Conservation (phyloP, 2,888 invertebrate species). For the Ptilodon capucinus region DNA sequence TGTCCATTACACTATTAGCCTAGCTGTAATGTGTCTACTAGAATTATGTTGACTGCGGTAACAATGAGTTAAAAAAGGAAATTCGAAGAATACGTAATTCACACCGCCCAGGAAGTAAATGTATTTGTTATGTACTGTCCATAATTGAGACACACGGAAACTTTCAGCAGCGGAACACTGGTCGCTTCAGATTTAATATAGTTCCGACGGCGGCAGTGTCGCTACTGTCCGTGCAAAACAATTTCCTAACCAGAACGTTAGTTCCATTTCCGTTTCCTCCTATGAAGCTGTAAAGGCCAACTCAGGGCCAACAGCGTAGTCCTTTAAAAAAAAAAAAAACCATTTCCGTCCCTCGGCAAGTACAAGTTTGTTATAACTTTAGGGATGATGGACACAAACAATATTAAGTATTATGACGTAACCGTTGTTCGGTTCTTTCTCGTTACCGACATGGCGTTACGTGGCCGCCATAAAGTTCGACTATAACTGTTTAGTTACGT, state of each 20-base stretch:
- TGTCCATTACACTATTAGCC: too few relatives aligned
- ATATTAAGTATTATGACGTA: not conserved
- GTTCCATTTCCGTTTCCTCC: not conserved
- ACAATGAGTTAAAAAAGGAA: too few relatives aligned
- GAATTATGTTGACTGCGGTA: too few relatives aligned
- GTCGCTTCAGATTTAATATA: not conserved
- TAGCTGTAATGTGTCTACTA: too few relatives aligned
- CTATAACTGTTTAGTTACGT: not conserved
- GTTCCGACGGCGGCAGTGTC: not conserved
- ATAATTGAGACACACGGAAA: not conserved
- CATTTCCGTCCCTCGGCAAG: not conserved
- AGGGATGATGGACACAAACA: not conserved
- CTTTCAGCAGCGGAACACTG: not conserved
- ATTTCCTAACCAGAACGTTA: not conserved
- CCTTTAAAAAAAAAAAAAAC: too few relatives aligned
- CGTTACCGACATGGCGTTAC: not conserved
- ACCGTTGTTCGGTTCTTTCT: not conserved
- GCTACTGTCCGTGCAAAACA: not conserved
- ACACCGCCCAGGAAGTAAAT: too few relatives aligned
- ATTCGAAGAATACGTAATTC: too few relatives aligned
- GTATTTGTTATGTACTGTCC: too few relatives aligned
- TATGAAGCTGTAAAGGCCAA: too few relatives aligned
- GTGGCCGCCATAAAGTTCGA: not conserved
- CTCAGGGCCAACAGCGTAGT: too few relatives aligned
- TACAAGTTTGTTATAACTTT: not conserved